Conservation (phyloP, 1,140 invertebrate species). For the Holotrichia oblita region DNA sequence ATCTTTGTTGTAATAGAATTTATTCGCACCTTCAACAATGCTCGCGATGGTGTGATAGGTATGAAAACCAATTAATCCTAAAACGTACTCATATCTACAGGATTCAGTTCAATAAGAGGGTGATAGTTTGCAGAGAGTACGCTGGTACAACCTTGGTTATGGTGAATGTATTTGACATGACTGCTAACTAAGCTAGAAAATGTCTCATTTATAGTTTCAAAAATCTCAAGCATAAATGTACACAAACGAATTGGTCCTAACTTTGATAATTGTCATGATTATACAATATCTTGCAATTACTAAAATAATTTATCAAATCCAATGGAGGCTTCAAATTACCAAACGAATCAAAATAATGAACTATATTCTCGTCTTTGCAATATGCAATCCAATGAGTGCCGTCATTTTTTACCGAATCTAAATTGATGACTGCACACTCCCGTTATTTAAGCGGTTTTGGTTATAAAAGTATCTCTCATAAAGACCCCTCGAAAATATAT, state of each 20-base stretch:
- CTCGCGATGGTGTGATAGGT: slow-evolving; percentile 59
- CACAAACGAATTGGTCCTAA: slow-evolving; percentile 37
- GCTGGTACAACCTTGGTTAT: neutral
- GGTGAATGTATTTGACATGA: slow-evolving; percentile 44
- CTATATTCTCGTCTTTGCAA: neutral
- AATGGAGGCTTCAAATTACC: slow-evolving; percentile 41
- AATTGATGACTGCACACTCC: slow-evolving; percentile 37
- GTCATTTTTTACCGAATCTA: neutral
- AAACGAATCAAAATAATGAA: slow-evolving; percentile 38
- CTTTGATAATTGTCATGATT: slow-evolving; percentile 39
- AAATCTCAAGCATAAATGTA: slow-evolving; percentile 42
- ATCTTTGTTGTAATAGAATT: slow-evolving; percentile 54
- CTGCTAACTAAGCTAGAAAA: neutral
- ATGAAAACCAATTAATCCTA: slow-evolving; percentile 56
- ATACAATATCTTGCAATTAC: neutral
- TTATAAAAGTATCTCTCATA: slow-evolving; percentile 53
- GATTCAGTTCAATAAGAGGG: slow-evolving; percentile 42
- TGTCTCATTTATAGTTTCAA: neutral
- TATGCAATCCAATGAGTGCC: slow-evolving; percentile 42
- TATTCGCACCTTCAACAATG: slow-evolving; percentile 55
- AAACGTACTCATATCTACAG: slow-evolving; percentile 50
- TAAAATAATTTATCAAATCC: slow-evolving; percentile 37
- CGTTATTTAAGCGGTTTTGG: neutral
- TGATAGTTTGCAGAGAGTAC: too few species aligned
- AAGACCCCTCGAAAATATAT: slow-evolving; percentile 55